Percentiles rank a stretch among this genome's conserved stretches.
Evolutionary conservation across 2,888 invertebrate genomes (phyloP).

Genomic region (Gandaritis pyraliata): DNA sequence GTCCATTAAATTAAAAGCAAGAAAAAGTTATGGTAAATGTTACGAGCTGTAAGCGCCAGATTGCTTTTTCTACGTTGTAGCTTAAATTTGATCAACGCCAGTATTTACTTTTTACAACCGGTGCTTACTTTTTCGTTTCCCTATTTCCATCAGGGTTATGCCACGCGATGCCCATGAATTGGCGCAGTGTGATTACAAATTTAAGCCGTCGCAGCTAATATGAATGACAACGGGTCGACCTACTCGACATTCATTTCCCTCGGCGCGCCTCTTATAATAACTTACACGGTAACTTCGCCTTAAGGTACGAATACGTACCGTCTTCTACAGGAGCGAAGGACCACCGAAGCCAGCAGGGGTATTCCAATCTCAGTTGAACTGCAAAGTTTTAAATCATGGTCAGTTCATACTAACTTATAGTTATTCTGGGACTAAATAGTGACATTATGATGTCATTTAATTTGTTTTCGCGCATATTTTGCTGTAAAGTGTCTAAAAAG

Average conservation of each 20-base stretch:
- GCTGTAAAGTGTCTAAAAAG: too few relatives aligned
- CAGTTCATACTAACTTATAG: too few relatives aligned
- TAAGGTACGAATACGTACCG: conserved; percentile 68
- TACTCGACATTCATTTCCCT: conserved; percentile 84
- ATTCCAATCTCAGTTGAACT: too few relatives aligned
- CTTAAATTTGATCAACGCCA: conserved; percentile 58
- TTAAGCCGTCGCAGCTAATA: conserved; percentile 82
- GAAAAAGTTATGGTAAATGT: conserved; percentile 55
- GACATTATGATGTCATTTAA: too few relatives aligned
- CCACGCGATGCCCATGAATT: conserved; percentile 65
- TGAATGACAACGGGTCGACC: conserved; percentile 82
- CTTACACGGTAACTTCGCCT: conserved; percentile 79
- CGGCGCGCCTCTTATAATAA: conserved; percentile 83
- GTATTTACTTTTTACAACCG: conserved; percentile 60
- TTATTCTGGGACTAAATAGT: too few relatives aligned
- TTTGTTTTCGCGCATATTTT: too few relatives aligned
- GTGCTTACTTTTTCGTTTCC: conserved; percentile 60
- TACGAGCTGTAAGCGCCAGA: conserved; percentile 50
- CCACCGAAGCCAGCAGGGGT: conserved; percentile 42
- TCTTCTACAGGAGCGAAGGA: conserved; percentile 47
- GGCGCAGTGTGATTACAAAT: conserved; percentile 80
- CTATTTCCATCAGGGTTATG: conserved; percentile 60
- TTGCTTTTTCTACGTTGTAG: conserved; percentile 53
- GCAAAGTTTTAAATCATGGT: too few relatives aligned
- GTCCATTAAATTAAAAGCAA: conserved; percentile 54